These are phyloP conservation scores for Athetis lepigone DNA, from an alignment of 2,888 invertebrate species.

Conservation along the genomic window DNA sequence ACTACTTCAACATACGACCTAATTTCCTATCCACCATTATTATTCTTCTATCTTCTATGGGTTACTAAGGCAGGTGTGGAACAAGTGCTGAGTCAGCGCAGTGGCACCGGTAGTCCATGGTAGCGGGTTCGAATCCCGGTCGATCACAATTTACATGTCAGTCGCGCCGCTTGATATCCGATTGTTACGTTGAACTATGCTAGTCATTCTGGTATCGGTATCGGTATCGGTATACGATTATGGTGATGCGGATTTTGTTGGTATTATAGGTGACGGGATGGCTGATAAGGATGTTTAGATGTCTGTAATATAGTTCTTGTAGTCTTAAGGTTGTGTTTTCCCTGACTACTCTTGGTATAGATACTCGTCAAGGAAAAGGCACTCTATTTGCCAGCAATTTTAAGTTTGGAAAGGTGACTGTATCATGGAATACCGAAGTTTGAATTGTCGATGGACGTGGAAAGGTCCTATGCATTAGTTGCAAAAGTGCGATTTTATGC, in stretches of 20 bases:
- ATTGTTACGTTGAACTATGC: constrained; percentile 77
- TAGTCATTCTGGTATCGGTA: constrained; percentile 79
- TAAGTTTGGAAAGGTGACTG: no score
- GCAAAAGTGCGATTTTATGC: no score
- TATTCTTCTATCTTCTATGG: constrained; percentile 29
- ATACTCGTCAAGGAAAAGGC: background rate
- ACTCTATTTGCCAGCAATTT: no score
- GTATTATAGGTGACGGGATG: constrained; percentile 61
- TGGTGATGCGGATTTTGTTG: constrained; percentile 75
- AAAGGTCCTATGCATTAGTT: no score
- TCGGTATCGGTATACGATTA: constrained; percentile 78
- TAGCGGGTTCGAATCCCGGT: constrained; percentile 85
- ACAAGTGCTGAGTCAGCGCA: constrained; percentile 86
- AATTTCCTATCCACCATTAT: constrained; percentile 21
- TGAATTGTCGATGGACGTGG: no score
- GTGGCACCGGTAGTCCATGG: constrained; percentile 89
- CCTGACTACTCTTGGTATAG: background rate
- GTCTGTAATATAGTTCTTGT: constrained; percentile 11
- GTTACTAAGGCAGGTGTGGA: constrained; percentile 82
- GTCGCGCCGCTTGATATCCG: constrained; percentile 88
- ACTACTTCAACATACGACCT: constrained; percentile 16
- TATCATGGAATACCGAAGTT: no score
- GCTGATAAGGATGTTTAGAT: constrained; percentile 28
- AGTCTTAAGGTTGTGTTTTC: background rate
- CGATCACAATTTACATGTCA: constrained; percentile 90